Evolutionary conservation across 2,888 invertebrate genomes (phyloP), one percentile per base, ranked within the genome.

Genomic region (Chrysina gloriosa): DNA sequence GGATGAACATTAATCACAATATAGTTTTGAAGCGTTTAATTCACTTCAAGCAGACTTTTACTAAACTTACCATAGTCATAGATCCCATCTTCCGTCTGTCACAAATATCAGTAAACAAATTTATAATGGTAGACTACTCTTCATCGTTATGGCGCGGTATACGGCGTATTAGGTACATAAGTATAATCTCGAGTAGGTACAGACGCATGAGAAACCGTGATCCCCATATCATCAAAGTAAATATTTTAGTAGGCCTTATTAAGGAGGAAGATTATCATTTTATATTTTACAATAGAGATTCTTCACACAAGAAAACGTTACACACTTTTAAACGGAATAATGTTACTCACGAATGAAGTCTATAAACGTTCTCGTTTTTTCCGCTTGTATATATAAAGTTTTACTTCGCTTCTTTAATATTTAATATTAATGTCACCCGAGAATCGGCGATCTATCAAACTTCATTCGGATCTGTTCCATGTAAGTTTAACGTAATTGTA

Each of bases 291-390:
- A 29, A 14, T 25, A 39, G 36, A 39, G 56, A 14, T 39, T 58
- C 39, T 14, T n/a, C 21, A 39, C 25, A 36, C 36, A 56, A 34
- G 25, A 36, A 16, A n/a, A 11, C 14, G 14, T 58, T 58, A 58
- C 39, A 23, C 25, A 58, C 39, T 58, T 52, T 36, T 36, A 50
- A 58, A 58, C 11, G 39, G 7, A 58, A 58, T 58, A 58, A 25
- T 16, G 14, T 36, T 39, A 14, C 39, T 16, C n/a, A 9, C 6
- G 21, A 56, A 56, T 36, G 25, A 36, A 58, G 14, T 39, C 39
- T 39, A 14, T 25, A 58, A 58, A 39, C 29, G 11, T 3, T 27
- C 6, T 16, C 14, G 23, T 19, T 21, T 23, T 48, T 48, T n/a
- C 19, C 19, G 31, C 34, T 21, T 14, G 54, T 19, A 5, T 36